Conservation (phyloP, 2,113 vertebrate species). For the Pteruthius melanotis region DNA sequence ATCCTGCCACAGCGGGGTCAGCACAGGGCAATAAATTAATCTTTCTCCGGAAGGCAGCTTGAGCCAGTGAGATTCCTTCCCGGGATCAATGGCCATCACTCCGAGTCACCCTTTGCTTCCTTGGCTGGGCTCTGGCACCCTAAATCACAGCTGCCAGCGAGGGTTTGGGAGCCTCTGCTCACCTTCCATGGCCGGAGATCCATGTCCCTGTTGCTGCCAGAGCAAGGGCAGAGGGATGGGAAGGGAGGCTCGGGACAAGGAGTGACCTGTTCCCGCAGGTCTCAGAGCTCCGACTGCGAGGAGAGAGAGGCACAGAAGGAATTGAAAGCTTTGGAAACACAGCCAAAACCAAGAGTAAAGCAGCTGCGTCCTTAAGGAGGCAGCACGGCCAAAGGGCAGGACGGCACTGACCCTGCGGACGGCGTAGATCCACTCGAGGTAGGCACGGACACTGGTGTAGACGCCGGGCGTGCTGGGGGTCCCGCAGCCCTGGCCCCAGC, state of each 20-base stretch:
- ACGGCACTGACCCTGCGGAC: slow-evolving; percentile 74
- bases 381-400: background rate
- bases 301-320: background rate
- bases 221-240: background rate
- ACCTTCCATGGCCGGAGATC: background rate
- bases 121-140: rapidly evolving
- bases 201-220: background rate
- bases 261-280: background rate
- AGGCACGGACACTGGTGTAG: slow-evolving; percentile 78
- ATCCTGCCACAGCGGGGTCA: background rate
- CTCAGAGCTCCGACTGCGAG: slow-evolving; percentile 33
- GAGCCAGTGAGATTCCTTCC: background rate
- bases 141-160: background rate
- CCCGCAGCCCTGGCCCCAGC: slow-evolving; percentile 90
- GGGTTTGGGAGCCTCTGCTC: background rate
- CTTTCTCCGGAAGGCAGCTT: background rate
- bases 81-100: rapidly evolving
- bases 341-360: background rate
- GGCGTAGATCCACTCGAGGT: slow-evolving; percentile 82
- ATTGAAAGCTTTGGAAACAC: background rate
- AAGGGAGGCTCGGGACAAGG: background rate
- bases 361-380: rapidly evolving
- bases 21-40: slow-evolving; percentile 1
- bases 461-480: slow-evolving; percentile 76
- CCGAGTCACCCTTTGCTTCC: background rate